Evolutionary conservation across 2,797 vertebrate genomes (phyloP), one percentile per base, ranked within the genome.

Genomic region (Malacoraja senta): DNA sequence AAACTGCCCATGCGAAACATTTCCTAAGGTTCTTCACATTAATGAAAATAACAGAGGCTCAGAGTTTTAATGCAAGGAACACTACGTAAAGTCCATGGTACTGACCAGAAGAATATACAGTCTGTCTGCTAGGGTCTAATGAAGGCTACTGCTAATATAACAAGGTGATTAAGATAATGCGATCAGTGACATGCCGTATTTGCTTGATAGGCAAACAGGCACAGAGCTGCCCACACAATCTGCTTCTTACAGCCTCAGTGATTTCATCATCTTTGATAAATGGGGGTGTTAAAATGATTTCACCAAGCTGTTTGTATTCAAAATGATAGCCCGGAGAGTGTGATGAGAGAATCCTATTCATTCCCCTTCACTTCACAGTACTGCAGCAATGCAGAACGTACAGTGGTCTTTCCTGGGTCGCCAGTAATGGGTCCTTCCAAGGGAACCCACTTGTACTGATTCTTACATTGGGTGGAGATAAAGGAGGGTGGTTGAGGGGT

Each of bases 121-220:
- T 91, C 68, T 29, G 68, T 15, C 35, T 32, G 35, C 35, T 91
- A 29, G 32, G 32, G 24, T 53, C 35, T 91, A 91, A 91, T 74
- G 72, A 91, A 91, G 71, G 90, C 44, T 6, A 91, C 35, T 74
- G 44, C 65, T 44, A 72, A 91, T 91, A 91, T 74, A 53, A 74
- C 35, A 91, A 91, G 90, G 90, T 91, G 90, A 71, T 91, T 72
- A 91, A 29, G 38, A 91, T 91, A 91, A 91, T 91, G 68, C 68
- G 90, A 91, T 91, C 68, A 91, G 90, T 74, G 68, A 74, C 90
- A 91, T 3, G 44, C 6, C 44, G 4, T 91, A 44, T 72, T 91
- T 91, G 90, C 24, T 72, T 91, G 90, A 92, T 26, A 92, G 90
- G 90, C 90, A 92, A 92, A 92, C 90, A 92, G 71, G 90, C 90